These are phyloP conservation scores for Urocyon cinereoargenteus DNA, from an alignment of 2,797 vertebrate species.

Conservation along the genomic window DNA sequence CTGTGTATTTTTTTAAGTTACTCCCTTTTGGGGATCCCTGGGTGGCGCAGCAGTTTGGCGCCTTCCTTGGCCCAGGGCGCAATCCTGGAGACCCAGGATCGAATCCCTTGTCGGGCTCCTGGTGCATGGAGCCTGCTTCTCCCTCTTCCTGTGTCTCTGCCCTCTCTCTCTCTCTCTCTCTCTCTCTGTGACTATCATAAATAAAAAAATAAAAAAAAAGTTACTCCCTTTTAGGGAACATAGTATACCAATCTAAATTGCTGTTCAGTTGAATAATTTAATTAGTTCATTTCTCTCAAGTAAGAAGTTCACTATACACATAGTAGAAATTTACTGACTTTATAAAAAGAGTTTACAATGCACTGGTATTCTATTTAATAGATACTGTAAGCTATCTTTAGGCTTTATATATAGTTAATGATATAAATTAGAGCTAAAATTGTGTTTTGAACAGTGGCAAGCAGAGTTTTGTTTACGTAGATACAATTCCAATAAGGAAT, in stretches of 20 bases:
- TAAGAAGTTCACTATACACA: background rate
- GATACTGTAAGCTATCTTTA: background rate
- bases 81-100: too few species aligned
- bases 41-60: too few species aligned
- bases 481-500: slow-evolving; percentile 43
- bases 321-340: slow-evolving; percentile 51
- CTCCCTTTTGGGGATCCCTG: background rate
- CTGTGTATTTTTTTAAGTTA: background rate
- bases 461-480: slow-evolving; percentile 21
- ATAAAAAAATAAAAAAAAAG: background rate
- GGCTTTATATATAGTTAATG: slow-evolving; percentile 28
- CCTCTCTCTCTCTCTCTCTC: too few species aligned
- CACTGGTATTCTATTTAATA: background rate
- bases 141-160: too few species aligned
- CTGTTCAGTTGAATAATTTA: slow-evolving; percentile 58
- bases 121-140: too few species aligned
- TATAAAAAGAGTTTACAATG: background rate
- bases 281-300: slow-evolving; percentile 65
- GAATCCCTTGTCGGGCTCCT: too few species aligned
- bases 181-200: too few species aligned
- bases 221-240: background rate
- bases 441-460: background rate
- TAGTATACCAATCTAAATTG: slow-evolving; percentile 10
- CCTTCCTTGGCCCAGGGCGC: too few species aligned
- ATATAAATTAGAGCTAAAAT: slow-evolving; percentile 41